Evolutionary conservation across 2,888 invertebrate genomes (phyloP).

Genomic region (Meghimatium bilineatum): DNA sequence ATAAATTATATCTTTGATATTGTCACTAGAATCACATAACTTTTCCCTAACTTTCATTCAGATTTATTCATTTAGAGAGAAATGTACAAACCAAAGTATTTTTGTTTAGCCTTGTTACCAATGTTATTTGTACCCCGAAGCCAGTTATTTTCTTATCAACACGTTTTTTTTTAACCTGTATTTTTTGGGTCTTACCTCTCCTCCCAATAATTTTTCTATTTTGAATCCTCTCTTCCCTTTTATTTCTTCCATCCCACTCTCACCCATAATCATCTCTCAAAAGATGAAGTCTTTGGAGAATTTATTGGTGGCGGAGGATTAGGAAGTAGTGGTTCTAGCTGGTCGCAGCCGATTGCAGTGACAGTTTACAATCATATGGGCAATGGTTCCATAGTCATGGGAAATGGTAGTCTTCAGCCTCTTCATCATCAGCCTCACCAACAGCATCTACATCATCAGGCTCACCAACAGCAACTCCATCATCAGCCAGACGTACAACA

Average conservation of each 20-base stretch:
- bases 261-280: background rate
- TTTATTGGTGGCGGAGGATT: constrained; percentile 50
- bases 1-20: no score
- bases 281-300: constrained; percentile 54
- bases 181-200: background rate
- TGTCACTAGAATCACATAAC: no score
- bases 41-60: no score
- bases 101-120: background rate
- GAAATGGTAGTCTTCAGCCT: constrained; percentile 11
- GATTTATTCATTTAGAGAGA: no score
- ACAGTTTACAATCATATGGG: constrained; percentile 24
- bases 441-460: no score
- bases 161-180: background rate
- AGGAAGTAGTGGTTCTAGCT: constrained; percentile 5
- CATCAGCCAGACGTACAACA: constrained; percentile 4
- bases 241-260: background rate
- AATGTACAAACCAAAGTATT: no score
- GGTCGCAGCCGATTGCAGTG: background rate
- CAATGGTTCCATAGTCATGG: constrained; percentile 32
- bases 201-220: background rate
- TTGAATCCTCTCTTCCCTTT: background rate
- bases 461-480: constrained; percentile 13
- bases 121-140: background rate
- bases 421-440: background rate
- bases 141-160: no score